Percentiles rank a stretch among this genome's conserved stretches.
Conservation (phyloP, 2,797 vertebrate genomes). For the Rallus crepitans region DNA sequence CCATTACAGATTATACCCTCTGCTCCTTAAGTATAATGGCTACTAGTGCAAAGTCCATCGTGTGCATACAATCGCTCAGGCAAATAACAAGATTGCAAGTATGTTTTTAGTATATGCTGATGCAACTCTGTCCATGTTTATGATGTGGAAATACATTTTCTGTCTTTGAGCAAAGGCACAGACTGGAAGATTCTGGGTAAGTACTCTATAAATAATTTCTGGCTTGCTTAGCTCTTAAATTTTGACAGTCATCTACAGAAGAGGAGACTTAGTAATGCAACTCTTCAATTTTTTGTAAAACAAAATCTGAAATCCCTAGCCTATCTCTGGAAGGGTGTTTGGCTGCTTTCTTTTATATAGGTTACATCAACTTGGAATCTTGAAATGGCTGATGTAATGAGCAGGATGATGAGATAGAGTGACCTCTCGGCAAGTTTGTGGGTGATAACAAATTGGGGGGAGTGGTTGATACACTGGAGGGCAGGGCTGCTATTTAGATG, state of each 20-base stretch:
- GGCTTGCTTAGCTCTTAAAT: not conserved
- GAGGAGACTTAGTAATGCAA: not conserved
- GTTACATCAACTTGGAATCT: not conserved
- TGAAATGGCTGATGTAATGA: slow-evolving; percentile 13
- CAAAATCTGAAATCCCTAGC: not conserved
- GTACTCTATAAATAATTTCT: not conserved
- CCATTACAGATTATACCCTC: not conserved
- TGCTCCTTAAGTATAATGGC: not conserved
- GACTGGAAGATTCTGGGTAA: not conserved
- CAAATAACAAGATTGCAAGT: not conserved
- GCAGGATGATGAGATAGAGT: not conserved
- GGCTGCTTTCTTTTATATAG: not conserved
- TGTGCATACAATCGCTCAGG: not conserved
- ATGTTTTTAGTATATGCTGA: not conserved
- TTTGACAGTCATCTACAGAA: not conserved
- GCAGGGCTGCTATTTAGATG: slow-evolving; percentile 14
- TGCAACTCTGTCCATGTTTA: not conserved
- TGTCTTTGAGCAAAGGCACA: slow-evolving; percentile 5
- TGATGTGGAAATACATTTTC: not conserved
- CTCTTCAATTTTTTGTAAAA: not conserved
- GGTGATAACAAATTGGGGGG: slow-evolving; percentile 35
- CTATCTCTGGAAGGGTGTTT: not conserved
- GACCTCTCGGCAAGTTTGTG: slow-evolving; percentile 30
- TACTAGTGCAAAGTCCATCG: not conserved
- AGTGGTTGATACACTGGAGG: slow-evolving; percentile 14